Base-by-base conservation (phyloP, 1,140 invertebrate genomes). In the Paraescarpia echinospica region DNA sequence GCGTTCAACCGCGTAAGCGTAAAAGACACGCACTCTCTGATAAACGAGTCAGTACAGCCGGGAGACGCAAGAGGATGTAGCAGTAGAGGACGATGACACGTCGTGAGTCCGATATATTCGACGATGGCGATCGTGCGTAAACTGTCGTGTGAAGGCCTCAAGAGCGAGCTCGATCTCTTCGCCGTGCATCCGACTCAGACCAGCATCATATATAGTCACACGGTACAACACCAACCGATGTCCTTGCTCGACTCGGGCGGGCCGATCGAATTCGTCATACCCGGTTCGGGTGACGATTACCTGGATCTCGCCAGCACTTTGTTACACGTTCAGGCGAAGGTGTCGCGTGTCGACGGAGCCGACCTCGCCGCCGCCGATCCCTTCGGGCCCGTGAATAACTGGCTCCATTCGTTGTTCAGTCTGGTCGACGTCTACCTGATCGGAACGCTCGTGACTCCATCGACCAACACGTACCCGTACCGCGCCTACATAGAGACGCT, bases 381-480 rank as follows among this genome's bases (percentile, higher is more conserved):
- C 12, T 6, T 90, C 5, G 90, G 90, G 5, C 90, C 90, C 1
- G 90, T 90, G 90, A 90, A 90, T n/a, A 90, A 90, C n/a, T 90
- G n/a, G 2, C 34, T 9, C 1, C n/a, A 90, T 41, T 35, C 34
- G 34, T 31, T 90, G 5, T 90, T 90, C 90, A 35, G 34, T 35
- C 90, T 22, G n/a, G n/a, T 90, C 90, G 90, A 90, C 90, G 18
- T 90, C 18, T 41, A 90, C 5, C 34, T 90, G 27, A 90, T 9
- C 90, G 90, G 90, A 14, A 90, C 34, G n/a, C 90, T 33, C 90
- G 35, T 33, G 34, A 35, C 90, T 2, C 90, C 90, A 2, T 90
- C 90, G 90, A 41, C 35, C 34, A 90, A 90, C 8, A 90, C 90
- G 34, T n/a, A n/a, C n/a, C n/a, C n/a, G n/a, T n/a, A n/a, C n/a